phyloP scores from a whole-genome alignment of 2,113 vertebrate genomes.

The Phoenicopterus ruber region DNA sequence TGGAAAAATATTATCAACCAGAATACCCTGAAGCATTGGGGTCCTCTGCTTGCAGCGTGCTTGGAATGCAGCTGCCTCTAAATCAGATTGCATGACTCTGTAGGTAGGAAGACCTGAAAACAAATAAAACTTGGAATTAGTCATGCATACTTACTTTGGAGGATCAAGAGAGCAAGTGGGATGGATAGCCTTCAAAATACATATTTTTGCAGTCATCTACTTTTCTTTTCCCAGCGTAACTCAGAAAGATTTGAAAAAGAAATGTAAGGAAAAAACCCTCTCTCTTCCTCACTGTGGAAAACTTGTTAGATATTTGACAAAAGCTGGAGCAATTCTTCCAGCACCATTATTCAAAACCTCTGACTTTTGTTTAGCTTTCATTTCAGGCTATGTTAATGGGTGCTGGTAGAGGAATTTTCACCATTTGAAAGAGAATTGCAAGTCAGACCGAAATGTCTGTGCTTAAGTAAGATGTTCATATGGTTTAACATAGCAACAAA shows the following conservation, averaged over 20 bases:
- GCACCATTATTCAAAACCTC: not conserved
- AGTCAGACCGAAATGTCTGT: not conserved
- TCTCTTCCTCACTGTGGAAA: not conserved
- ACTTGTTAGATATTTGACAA: not conserved
- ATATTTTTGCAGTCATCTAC: not conserved
- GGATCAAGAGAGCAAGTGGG: not conserved
- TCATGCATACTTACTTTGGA: not conserved
- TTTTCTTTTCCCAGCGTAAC: not conserved
- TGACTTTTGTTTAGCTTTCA: not conserved
- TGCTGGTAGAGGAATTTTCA: not conserved
- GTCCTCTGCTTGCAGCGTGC: not conserved
- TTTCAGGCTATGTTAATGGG: not conserved
- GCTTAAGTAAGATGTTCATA: not conserved
- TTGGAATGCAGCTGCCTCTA: not conserved
- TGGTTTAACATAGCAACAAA: not conserved
- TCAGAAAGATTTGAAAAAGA: not conserved
- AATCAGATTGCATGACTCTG: not conserved
- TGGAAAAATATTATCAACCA: not conserved
- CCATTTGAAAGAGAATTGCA: not conserved
- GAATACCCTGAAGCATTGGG: not conserved
- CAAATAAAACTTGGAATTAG: not conserved
- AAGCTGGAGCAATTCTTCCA: not conserved
- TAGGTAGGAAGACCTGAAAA: not conserved
- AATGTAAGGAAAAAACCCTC: fast-evolving
- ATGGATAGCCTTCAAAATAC: not conserved